A percentile compares a stretch with the other conserved stretches of the same genome.
Conservation (phyloP, 2,797 vertebrate genomes). For the Protonibea diacanthus region DNA sequence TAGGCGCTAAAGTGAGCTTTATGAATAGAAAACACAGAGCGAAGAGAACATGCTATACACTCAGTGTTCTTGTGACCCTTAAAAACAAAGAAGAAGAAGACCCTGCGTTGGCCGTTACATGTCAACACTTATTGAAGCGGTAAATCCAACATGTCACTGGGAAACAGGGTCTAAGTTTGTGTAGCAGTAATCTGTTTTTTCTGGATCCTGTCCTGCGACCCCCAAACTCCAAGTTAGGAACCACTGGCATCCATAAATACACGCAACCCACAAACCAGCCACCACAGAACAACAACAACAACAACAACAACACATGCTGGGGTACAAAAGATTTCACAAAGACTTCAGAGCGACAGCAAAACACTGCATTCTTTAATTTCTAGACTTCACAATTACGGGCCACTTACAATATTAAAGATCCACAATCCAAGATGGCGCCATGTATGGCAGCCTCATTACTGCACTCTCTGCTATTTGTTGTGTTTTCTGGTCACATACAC, state of each 20-base stretch:
- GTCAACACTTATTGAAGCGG: not conserved
- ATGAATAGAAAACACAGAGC: not conserved
- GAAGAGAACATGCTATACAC: not conserved
- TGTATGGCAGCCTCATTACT: too few species aligned
- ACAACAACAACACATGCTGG: too few species aligned
- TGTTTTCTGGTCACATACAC: too few species aligned
- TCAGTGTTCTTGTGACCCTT: not conserved
- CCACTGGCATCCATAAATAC: not conserved
- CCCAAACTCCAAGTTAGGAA: not conserved
- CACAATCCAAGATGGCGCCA: too few species aligned
- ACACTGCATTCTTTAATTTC: not conserved
- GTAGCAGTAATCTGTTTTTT: not conserved
- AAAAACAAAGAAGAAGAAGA: constrained; percentile 1
- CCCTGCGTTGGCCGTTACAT: not conserved
- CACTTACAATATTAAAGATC: not conserved
- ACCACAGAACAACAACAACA: not conserved
- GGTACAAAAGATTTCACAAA: not conserved
- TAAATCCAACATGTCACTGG: not conserved
- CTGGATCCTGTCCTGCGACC: not conserved
- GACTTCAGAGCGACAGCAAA: not conserved
- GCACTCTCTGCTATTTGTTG: too few species aligned
- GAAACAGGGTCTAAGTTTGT: not conserved
- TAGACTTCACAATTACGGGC: not conserved
- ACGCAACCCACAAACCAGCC: not conserved
- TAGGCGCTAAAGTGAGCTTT: not conserved